Evolutionary conservation across 2,797 vertebrate species (phyloP).

Genomic region (Moxostoma hubbsi): DNA sequence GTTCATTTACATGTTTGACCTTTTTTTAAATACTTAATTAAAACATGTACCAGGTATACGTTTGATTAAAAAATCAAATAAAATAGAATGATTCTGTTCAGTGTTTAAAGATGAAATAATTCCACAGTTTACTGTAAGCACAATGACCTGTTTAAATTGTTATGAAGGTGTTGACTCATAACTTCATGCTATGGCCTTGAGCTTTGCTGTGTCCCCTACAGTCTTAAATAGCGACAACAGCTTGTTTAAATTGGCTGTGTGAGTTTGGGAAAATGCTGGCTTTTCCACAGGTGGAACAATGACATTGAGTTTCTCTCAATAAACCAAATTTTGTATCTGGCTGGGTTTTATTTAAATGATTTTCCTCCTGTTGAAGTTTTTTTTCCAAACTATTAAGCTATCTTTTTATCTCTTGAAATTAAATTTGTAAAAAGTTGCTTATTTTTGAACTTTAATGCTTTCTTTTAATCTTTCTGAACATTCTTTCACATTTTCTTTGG

Average conservation of each 20-base stretch:
- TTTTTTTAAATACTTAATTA: neutral
- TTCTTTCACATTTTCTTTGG: too few relatives aligned
- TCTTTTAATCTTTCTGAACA: too few relatives aligned
- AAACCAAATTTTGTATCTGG: neutral
- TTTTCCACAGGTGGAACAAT: neutral
- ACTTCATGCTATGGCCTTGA: neutral
- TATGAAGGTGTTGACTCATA: neutral
- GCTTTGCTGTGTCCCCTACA: neutral
- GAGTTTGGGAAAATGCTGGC: neutral
- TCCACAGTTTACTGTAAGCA: neutral
- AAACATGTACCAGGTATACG: neutral
- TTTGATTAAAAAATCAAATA: neutral
- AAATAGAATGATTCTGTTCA: neutral
- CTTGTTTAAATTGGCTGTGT: neutral
- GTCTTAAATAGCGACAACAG: neutral
- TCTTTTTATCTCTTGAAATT: neutral
- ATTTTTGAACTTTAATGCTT: too few relatives aligned
- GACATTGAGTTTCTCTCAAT: neutral
- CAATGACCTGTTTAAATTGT: slow-evolving; percentile 11
- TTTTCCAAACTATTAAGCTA: neutral
- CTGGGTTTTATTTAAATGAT: neutral
- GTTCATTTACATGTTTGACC: neutral
- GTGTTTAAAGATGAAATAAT: slow-evolving; percentile 2
- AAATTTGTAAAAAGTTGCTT: too few relatives aligned
- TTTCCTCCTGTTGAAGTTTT: neutral